Base-by-base conservation (phyloP, 2,113 vertebrate genomes). In the Chloebia gouldiae region DNA sequence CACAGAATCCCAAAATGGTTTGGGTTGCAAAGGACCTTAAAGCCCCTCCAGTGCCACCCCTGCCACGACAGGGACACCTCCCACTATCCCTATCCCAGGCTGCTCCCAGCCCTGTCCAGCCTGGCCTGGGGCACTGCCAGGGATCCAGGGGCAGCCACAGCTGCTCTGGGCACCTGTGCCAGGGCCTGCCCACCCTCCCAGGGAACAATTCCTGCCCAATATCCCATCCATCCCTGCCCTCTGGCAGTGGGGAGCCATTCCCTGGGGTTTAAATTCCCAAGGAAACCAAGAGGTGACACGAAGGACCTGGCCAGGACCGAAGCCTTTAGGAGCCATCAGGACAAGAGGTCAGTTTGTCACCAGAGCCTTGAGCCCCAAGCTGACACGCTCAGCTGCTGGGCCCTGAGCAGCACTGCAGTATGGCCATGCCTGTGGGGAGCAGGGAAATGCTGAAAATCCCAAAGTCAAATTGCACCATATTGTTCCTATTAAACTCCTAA, bases 401-500 rank as follows among this genome's bases (percentile, higher is more conserved):
- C 35, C 23, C 30, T 39, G 40, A 3, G 1, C 77, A 57, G 56
- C 73, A 6, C 64, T 2, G 28, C 59, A n/a, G 10, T 1, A 15
- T 0, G 0, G 12, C 45, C 15, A 0, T 3, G 31, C 31, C 53
- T 22, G 42, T 0, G 13, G 53, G 73, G 75, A 77, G 56, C 56
- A 78, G 35, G 44, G 63, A 37, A 77, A 54, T 11, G 37, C 50
- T 81, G 37, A 7, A 39, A 49, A n/a, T 33, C 30, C 30, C 30
- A 39, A 57, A 72, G 39, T 6, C 39, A 15, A 20, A 30, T 0
- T 31, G 30, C 39, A 59, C 40, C 10, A 15, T 28, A 37, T 40
- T 50, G 22, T 8, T 57, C 19, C 59, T 9, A 0, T 23, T 22
- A 21, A 39, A 15, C 2, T 2, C 0, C 2, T n/a, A 27, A 23